phyloP scores from a whole-genome alignment of 2,888 invertebrate species.

The Nasonia oneida region DNA sequence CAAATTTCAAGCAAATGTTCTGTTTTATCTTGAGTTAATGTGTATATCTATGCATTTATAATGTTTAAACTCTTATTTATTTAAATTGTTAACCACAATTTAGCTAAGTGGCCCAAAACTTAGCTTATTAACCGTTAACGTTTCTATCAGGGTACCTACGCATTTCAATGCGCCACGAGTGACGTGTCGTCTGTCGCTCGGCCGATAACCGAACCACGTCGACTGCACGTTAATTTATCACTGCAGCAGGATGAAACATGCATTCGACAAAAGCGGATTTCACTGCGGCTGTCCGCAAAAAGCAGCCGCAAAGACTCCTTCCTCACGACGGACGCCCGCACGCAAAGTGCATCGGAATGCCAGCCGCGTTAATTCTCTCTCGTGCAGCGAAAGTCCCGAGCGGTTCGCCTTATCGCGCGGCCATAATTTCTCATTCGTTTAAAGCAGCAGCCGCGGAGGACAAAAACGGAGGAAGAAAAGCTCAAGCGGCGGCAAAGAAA shows the following conservation, averaged over 20 bases:
- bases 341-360: slow-evolving; percentile 17
- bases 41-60: too few species aligned
- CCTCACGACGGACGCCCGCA: not conserved
- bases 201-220: too few species aligned
- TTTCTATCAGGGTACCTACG: too few species aligned
- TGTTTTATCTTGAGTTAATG: too few species aligned
- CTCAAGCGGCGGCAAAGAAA: not conserved
- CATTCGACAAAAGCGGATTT: not conserved
- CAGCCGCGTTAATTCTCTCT: not conserved
- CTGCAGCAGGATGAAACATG: not conserved
- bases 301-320: not conserved
- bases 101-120: too few species aligned
- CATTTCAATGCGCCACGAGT: too few species aligned
- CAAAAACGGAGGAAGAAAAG: slow-evolving; percentile 19
- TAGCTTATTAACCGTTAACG: too few species aligned
- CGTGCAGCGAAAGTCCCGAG: not conserved
- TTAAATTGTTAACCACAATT: too few species aligned
- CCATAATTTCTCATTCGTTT: slow-evolving; percentile 45
- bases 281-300: not conserved
- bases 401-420: slow-evolving; percentile 26
- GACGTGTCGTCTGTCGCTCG: too few species aligned
- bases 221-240: too few species aligned
- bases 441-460: not conserved
- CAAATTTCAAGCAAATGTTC: too few species aligned
- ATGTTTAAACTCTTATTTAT: too few species aligned